Evolutionary conservation across 2,113 vertebrate species (phyloP), one percentile per base, ranked within the genome.

Genomic region (Lynx canadensis): DNA sequence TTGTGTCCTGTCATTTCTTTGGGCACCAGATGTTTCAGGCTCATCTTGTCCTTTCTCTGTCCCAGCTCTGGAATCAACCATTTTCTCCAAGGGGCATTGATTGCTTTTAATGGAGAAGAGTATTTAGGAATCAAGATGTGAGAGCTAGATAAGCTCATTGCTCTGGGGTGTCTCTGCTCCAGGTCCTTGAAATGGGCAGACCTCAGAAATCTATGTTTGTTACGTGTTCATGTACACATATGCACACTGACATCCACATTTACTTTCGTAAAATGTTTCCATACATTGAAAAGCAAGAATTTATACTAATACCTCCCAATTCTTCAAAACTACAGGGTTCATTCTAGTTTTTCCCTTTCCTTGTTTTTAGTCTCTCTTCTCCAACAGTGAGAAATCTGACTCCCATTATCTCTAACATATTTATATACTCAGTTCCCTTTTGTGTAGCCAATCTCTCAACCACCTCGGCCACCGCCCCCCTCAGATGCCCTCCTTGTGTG

Each of bases 41-140:
- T 92, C n/a, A 38, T 63, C n/a, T 79, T 69, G n/a, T 90, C 97
- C 85, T 93, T 91, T 92, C 79, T 92, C 25, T 92, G 45, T 48
- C 14, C 18, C 57, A 55, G 82, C 21, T 29, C 45, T 71, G 73
- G 27, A 79, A 19, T 82, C 89, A 85, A 0, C 52, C 71, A 9
- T 94, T 55, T 33, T 89, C 73, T 96, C 38, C 27, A 41, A 60
- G 82, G 60, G 76, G 8, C 55, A n/a, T 25, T 80, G 60, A 12
- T 93, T 93, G 57, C 81, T 95, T 89, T 60, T 94, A n/a, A 78
- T 82, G 48, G 89, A 68, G 52, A 80, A 33, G 5, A 41, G 45
- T 52, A 10, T 78, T 97, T 89, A 88, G 97, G 91, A 71, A 71
- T 79, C 25, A 78, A 50, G 48, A 66, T 81, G 19, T 38, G 14